Conservation (phyloP, 1,140 invertebrate genomes). For the Drosophila orena region DNA sequence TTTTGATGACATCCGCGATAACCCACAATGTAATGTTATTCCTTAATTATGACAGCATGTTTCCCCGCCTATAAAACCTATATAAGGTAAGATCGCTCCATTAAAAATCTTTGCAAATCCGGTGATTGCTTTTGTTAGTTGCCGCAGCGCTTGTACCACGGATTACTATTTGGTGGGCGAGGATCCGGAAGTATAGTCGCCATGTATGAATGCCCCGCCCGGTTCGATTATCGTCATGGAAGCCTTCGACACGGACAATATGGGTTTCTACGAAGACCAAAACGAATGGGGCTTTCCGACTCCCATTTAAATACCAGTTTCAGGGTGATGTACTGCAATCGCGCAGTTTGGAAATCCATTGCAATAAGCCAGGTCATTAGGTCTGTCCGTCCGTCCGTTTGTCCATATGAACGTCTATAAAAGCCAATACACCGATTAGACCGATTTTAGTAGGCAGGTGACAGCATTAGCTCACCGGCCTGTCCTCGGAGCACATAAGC, state of each 20-base stretch:
- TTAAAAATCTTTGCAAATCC: background rate
- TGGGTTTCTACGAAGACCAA: background rate
- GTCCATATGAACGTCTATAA: background rate
- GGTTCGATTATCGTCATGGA: background rate
- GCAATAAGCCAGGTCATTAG: no score
- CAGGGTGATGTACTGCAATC: no score
- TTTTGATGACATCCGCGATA: background rate
- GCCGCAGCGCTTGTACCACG: background rate
- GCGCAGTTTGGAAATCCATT: no score
- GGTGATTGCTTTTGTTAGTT: background rate
- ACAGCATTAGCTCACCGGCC: conserved; percentile 88
- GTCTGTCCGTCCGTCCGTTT: background rate
- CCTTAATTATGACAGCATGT: background rate
- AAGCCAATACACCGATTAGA: no score
- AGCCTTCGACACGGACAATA: background rate
- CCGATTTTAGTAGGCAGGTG: conserved; percentile 83
- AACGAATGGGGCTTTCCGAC: background rate
- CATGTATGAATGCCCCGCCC: background rate
- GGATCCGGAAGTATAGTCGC: background rate
- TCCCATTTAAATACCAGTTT: no score
- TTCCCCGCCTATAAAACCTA: background rate
- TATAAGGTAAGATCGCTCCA: background rate
- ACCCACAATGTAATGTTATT: background rate
- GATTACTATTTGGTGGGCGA: background rate
- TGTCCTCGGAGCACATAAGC: conserved; percentile 92